phyloP scores from a whole-genome alignment of 1,140 invertebrate genomes.

The Brachionus rotundiformis region DNA sequence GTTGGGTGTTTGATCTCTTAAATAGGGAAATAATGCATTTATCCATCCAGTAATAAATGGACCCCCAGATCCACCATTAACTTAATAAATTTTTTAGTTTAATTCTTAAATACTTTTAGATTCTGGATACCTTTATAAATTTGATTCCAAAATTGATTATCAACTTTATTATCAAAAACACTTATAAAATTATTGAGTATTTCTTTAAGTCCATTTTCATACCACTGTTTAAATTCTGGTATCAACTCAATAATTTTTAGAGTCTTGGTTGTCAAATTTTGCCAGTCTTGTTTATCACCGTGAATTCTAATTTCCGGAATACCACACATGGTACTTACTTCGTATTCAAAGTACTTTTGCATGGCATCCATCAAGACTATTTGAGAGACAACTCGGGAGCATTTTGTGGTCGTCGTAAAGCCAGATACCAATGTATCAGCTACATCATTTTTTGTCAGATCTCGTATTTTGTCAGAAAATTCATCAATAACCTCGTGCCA shows the following conservation, averaged over 20 bases:
- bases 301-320: slow-evolving; percentile 48
- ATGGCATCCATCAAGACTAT: slow-evolving; percentile 51
- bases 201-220: neutral
- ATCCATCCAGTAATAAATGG: slow-evolving; percentile 43
- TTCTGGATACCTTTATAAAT: slow-evolving; percentile 50
- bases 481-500: slow-evolving; percentile 50
- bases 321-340: slow-evolving; percentile 9
- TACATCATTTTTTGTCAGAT: slow-evolving; percentile 36
- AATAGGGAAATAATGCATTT: slow-evolving; percentile 42
- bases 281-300: slow-evolving; percentile 26
- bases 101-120: too few relatives aligned
- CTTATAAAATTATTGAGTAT: slow-evolving; percentile 18
- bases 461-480: slow-evolving; percentile 25
- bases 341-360: slow-evolving; percentile 49
- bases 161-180: slow-evolving; percentile 25
- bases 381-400: slow-evolving; percentile 41
- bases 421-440: neutral
- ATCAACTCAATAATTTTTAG: slow-evolving; percentile 10
- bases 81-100: neutral
- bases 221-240: slow-evolving; percentile 38
- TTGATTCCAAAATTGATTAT: slow-evolving; percentile 47
- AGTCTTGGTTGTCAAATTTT: slow-evolving; percentile 29
- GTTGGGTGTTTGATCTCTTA: neutral
- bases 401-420: slow-evolving; percentile 9
- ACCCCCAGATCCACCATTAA: slow-evolving; percentile 11